Conservation (phyloP, 2,888 invertebrate species). For the Taenaris catops region DNA sequence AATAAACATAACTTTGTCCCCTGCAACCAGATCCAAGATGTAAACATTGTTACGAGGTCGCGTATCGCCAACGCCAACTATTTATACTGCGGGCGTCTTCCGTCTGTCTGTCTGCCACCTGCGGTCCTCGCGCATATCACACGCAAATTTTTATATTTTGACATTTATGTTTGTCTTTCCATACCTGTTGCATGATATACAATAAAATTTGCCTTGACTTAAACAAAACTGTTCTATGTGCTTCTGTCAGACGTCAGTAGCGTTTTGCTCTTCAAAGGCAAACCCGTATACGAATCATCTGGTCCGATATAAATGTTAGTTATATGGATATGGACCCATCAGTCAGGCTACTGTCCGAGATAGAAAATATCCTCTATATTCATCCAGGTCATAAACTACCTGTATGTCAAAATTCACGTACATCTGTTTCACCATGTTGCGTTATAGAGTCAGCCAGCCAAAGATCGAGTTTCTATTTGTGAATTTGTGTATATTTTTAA, state of each 20-base stretch:
- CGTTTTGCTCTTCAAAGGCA: constrained; percentile 39
- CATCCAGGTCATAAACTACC: too few relatives aligned
- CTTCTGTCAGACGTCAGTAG: too few relatives aligned
- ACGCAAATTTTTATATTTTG: constrained; percentile 27
- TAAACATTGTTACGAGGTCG: constrained; percentile 71
- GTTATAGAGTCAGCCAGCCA: too few relatives aligned
- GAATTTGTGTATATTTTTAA: too few relatives aligned
- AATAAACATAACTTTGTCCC: constrained; percentile 29
- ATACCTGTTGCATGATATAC: background rate
- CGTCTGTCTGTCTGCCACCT: constrained; percentile 72
- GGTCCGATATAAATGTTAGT: constrained; percentile 55
- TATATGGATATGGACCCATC: too few relatives aligned
- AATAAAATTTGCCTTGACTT: background rate
- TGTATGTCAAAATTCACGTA: too few relatives aligned
- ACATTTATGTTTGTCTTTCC: constrained; percentile 18
- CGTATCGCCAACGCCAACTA: constrained; percentile 62
- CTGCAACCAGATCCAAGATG: constrained; percentile 50
- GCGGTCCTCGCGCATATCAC: constrained; percentile 32
- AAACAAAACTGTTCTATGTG: too few relatives aligned
- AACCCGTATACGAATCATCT: constrained; percentile 39
- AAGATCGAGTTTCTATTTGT: too few relatives aligned
- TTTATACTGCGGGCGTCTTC: constrained; percentile 67
- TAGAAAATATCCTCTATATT: too few relatives aligned
- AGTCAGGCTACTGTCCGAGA: too few relatives aligned
- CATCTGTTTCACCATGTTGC: too few relatives aligned